A percentile compares a stretch with the other conserved stretches of the same genome.
Conservation (phyloP, 1,140 invertebrate genomes). For the Zaprionus africanus region DNA sequence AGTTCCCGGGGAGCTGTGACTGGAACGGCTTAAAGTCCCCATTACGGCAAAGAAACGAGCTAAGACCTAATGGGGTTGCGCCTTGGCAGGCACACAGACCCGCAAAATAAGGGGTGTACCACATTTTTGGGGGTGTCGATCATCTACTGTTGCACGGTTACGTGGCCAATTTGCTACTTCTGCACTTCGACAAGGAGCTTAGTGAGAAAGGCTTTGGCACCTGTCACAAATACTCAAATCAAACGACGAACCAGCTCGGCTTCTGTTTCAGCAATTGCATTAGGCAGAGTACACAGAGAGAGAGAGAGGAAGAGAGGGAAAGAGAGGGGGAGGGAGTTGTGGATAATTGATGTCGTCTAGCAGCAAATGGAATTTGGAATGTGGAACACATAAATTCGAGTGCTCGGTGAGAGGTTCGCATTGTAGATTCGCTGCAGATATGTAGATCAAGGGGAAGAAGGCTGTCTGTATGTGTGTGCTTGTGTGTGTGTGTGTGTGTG, state of each 20-base stretch:
- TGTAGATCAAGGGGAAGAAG: neutral
- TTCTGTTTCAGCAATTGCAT: conserved; percentile 14
- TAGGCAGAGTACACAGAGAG: neutral
- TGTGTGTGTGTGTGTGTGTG: neutral
- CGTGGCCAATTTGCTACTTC: neutral
- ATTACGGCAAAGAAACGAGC: conserved; percentile 1
- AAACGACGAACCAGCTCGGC: conserved; percentile 14
- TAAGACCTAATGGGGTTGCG: conserved; percentile 20
- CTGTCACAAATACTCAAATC: conserved; percentile 64
- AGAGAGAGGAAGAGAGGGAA: neutral
- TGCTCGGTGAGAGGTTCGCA: neutral
- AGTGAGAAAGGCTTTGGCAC: conserved; percentile 48
- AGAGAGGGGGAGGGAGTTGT: neutral
- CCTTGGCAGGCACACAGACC: neutral
- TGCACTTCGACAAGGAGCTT: conserved; percentile 14
- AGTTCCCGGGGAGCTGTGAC: conserved; percentile 11
- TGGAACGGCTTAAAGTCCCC: conserved; percentile 4
- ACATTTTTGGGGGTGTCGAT: neutral
- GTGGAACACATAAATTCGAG: conserved; percentile 26
- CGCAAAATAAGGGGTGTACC: neutral
- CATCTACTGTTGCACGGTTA: neutral
- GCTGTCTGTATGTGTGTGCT: neutral
- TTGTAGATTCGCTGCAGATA: neutral
- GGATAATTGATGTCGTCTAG: conserved; percentile 14
- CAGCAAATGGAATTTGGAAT: conserved; percentile 7